A percentile compares a stretch with the other conserved stretches of the same genome.
These are phyloP conservation scores for Probaryconus sp. DNA, from an alignment of 1,140 invertebrate genomes.

Conservation along the genomic window DNA sequence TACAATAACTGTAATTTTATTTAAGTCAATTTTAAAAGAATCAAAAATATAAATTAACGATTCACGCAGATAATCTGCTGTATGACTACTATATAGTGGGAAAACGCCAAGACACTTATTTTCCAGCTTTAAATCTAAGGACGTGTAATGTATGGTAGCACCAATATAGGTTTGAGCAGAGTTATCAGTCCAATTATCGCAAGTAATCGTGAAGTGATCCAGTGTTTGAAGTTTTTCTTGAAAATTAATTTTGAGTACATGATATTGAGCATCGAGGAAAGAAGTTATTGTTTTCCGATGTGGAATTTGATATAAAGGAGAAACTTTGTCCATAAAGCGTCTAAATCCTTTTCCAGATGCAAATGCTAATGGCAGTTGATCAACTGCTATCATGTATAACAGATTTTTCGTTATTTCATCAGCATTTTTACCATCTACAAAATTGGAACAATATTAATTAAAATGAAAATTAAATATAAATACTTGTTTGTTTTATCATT, in stretches of 20 bases:
- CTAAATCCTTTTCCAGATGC: slow-evolving; percentile 65
- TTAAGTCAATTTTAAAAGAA: too few species aligned
- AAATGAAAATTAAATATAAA: too few species aligned
- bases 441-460: too few species aligned
- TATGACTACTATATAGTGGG: slow-evolving; percentile 2
- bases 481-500: too few species aligned
- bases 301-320: slow-evolving; percentile 2
- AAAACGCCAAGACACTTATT: slow-evolving; percentile 1
- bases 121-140: slow-evolving; percentile 4
- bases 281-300: slow-evolving; percentile 3
- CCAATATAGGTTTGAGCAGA: slow-evolving; percentile 49
- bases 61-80: background rate
- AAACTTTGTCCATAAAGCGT: slow-evolving; percentile 50
- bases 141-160: slow-evolving; percentile 41
- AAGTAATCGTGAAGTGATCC: slow-evolving; percentile 43
- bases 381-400: slow-evolving; percentile 67
- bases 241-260: slow-evolving; percentile 34
- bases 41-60: background rate
- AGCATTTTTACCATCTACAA: slow-evolving; percentile 4
- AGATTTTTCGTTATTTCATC: slow-evolving; percentile 57
- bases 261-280: slow-evolving; percentile 7
- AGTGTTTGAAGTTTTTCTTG: slow-evolving; percentile 59
- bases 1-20: too few species aligned
- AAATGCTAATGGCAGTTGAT: slow-evolving; percentile 60
- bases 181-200: slow-evolving; percentile 46